Evolutionary conservation across 2,888 invertebrate genomes (phyloP), one percentile per base, ranked within the genome.

Genomic region (Cheilosia scutellata): DNA sequence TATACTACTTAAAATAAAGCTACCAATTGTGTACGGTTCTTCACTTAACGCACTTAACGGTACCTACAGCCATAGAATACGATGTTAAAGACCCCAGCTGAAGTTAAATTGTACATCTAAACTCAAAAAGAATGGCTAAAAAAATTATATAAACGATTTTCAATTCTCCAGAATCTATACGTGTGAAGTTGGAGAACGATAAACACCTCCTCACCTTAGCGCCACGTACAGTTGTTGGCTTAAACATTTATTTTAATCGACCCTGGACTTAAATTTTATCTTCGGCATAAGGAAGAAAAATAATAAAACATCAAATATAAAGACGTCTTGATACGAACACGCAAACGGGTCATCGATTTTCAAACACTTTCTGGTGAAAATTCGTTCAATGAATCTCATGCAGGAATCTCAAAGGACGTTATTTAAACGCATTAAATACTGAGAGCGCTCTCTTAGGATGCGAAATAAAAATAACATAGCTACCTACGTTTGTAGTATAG

Each of bases 301-400:
- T 25, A 20, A 44, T 25, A 16, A 44, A 33, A 65, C 11, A 20
- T 13, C 11, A 25, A 27, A 42, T 47, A 75, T 51, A 29, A 66
- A 37, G 65, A 66, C 47, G 40, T 58, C 40, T 58, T 49, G 40
- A 75, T 57, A 47, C 65, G 57, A 49, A 31, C 16, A 9, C 11
- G 40, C 40, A 74, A 63, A 42, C 55, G 47, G 74, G 57, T 58
- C 49, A 75, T 66, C 66, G 58, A 58, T 66, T 66, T 65, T 33
- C 27, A 11, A 47, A 20, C 7, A 31, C 51, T 51, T 11, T 11
- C 6, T 33, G 20, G 13, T 13, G 49, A 13, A 31, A 31, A 20
- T 6, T 49, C 11, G 49, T 20, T 49, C 25, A 7, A 16, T n/a
- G 33, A 42, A 60, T 13, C 5, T 47, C n/a, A 27, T 40, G 16